Evolutionary conservation across 2,797 vertebrate species (phyloP), one percentile per base, ranked within the genome.

Genomic region (Micropoecilia bifurca): DNA sequence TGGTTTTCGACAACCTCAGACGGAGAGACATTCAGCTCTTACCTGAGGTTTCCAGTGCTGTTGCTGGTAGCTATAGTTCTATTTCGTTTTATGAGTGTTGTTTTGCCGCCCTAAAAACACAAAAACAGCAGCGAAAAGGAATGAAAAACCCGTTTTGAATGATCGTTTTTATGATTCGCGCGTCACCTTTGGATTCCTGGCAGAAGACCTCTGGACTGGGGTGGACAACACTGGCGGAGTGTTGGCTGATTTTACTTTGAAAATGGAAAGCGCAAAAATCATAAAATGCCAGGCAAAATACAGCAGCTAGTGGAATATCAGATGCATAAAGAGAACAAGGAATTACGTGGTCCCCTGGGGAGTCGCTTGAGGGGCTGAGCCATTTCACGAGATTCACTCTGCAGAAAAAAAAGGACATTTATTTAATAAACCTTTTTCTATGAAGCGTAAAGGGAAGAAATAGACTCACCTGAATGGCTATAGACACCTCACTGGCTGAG

Each of bases 11-110:
- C 6, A 1, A 12, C 12, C 14, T 25, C 1, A 41, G 22, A 7
- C 7, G 33, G 33, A 33, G 33, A 13, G 22, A 8, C 3, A 1
- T 0, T 30, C 2, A 0, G 13, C 0, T 46, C 66, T 76, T 78
- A 95, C 95, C 77, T 33, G 1, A 95, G 74, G 41, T 76, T 94
- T 74, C 94, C 95, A 30, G 92, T 82, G 83, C 94, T 95, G 82
- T 80, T 93, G 69, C 93, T 95, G 0, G 79, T 79, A 1, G 71
- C 82, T 43, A 91, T 77, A 0, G 76, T 55, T 36, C 72, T 66
- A 0, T 46, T 75, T 73, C 33, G 87, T 71, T 68, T 92, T 0
- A 53, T n/a, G 14, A 72, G 90, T 9, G 22, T 22, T 50, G 48
- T 25, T 39, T 69, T 88, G 48, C 3, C 71, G 50, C 45, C 80